phyloP scores from a whole-genome alignment of 2,888 invertebrate genomes.

The Hirtodrosophila histrioides region DNA sequence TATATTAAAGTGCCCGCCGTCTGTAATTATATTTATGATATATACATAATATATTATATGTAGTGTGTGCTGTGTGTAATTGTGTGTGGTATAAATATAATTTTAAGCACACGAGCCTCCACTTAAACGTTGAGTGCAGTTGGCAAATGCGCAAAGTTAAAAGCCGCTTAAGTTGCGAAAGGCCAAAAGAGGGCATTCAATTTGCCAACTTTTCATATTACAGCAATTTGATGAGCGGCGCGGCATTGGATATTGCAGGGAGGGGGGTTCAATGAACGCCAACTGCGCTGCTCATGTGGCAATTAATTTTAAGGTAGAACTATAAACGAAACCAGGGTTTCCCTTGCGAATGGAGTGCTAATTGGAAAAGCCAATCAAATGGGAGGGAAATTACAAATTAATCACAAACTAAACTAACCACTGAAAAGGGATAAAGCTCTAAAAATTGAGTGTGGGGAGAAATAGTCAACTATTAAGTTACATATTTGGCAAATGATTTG shows the following conservation, averaged over 20 bases:
- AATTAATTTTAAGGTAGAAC: slow-evolving; percentile 30
- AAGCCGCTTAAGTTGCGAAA: slow-evolving; percentile 48
- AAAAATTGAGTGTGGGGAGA: no score
- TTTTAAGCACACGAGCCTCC: slow-evolving; percentile 33
- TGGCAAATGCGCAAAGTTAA: slow-evolving; percentile 55
- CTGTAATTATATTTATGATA: slow-evolving; percentile 16
- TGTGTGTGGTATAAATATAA: slow-evolving; percentile 29
- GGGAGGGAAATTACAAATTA: no score
- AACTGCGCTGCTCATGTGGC: slow-evolving; percentile 31
- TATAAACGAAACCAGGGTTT: no score
- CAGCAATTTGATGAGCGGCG: slow-evolving; percentile 18
- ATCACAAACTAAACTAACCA: no score
- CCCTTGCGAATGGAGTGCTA: no score
- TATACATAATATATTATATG: slow-evolving; percentile 6
- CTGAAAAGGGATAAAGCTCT: no score
- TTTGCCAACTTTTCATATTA: slow-evolving; percentile 51
- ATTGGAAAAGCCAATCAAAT: no score
- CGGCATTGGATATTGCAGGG: not conserved
- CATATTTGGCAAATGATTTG: no score
- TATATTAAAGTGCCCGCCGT: slow-evolving; percentile 31
- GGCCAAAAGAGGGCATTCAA: slow-evolving; percentile 34
- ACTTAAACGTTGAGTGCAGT: slow-evolving; percentile 54
- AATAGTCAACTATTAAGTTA: no score
- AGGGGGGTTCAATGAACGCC: slow-evolving; percentile 40
- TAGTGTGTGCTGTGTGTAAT: not conserved